A percentile compares a stretch with the other conserved stretches of the same genome.
Evolutionary conservation across 2,888 invertebrate genomes (phyloP).

Genomic region (Lomographa bimaculata): DNA sequence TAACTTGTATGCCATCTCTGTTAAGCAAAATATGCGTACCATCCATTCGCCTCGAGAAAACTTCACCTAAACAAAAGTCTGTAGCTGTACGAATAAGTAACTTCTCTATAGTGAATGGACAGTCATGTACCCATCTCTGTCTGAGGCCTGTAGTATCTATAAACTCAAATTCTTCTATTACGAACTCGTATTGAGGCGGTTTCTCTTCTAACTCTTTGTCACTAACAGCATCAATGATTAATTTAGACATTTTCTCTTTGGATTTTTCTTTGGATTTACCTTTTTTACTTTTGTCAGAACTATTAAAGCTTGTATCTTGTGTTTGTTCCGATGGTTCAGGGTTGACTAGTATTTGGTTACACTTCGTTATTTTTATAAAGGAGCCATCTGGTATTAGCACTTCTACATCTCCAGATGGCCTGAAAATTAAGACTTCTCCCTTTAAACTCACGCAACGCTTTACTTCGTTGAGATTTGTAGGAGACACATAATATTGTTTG

Average conservation of each 20-base stretch:
- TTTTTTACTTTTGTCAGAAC: slow-evolving; percentile 58
- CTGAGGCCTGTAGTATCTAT: slow-evolving; percentile 59
- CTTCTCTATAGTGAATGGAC: slow-evolving; percentile 51
- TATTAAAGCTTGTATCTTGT: slow-evolving; percentile 34
- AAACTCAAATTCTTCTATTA: slow-evolving; percentile 64
- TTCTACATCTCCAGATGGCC: slow-evolving; percentile 53
- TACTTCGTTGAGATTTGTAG: slow-evolving; percentile 50
- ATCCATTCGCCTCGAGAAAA: slow-evolving; percentile 71
- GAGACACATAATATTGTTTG: slow-evolving; percentile 57
- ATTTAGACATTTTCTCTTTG: slow-evolving; percentile 38
- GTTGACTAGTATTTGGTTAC: slow-evolving; percentile 42
- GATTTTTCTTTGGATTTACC: slow-evolving; percentile 47
- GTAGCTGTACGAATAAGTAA: slow-evolving; percentile 67
- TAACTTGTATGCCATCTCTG: slow-evolving; percentile 63
- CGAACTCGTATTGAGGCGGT: slow-evolving; percentile 47
- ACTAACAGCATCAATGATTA: no score
- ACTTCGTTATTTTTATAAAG: slow-evolving; percentile 59
- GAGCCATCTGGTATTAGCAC: slow-evolving; percentile 62
- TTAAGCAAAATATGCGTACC: slow-evolving; percentile 67
- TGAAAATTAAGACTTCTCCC: slow-evolving; percentile 72
- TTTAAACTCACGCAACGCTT: slow-evolving; percentile 68
- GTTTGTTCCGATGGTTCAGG: slow-evolving; percentile 36
- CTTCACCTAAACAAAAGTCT: slow-evolving; percentile 66
- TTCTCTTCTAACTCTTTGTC: slow-evolving; percentile 33
- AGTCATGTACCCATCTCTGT: slow-evolving; percentile 56